Conservation (phyloP, 2,797 vertebrate genomes). For the Neoniphon sammara region DNA sequence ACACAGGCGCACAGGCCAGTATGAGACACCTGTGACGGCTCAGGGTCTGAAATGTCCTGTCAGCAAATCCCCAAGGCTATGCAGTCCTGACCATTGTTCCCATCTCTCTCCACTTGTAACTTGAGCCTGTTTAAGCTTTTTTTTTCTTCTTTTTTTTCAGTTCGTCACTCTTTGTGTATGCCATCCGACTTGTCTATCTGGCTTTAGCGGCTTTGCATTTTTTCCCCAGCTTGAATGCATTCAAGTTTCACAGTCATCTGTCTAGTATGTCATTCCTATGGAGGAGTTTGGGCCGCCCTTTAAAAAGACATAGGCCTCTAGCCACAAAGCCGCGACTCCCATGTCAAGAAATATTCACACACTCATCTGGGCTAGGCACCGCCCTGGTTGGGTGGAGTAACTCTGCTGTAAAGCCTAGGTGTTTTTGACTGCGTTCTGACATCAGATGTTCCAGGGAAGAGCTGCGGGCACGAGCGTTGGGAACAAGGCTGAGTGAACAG, state of each 20-base stretch:
- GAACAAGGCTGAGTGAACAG: slow-evolving; percentile 23
- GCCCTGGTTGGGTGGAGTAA: slow-evolving; percentile 7
- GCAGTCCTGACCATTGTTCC: slow-evolving; percentile 43
- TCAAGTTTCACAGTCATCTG: background rate
- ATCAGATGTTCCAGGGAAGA: slow-evolving; percentile 14
- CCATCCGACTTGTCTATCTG: slow-evolving; percentile 53
- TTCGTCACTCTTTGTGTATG: slow-evolving; percentile 36
- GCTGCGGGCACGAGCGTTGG: slow-evolving; percentile 10
- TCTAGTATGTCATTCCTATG: slow-evolving; percentile 8
- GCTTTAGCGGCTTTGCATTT: slow-evolving; percentile 48
- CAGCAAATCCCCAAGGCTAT: background rate
- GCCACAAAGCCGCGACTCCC: background rate
- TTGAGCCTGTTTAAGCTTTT: slow-evolving; percentile 24
- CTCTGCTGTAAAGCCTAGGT: background rate
- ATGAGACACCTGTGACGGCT: background rate
- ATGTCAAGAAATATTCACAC: background rate
- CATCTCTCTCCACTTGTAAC: slow-evolving; percentile 40
- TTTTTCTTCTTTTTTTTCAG: background rate
- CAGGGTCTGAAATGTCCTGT: slow-evolving; percentile 26
- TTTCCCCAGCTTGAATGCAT: slow-evolving; percentile 7
- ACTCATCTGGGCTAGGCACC: background rate
- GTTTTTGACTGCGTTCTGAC: slow-evolving; percentile 8
- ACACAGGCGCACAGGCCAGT: slow-evolving; percentile 28
- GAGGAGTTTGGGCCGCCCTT: slow-evolving; percentile 20
- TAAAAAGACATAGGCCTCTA: background rate